Percentiles rank a stretch among this genome's conserved stretches.
These are phyloP conservation scores for Psylliodes chrysocephalus DNA, from an alignment of 2,888 invertebrate species.

Conservation along the genomic window DNA sequence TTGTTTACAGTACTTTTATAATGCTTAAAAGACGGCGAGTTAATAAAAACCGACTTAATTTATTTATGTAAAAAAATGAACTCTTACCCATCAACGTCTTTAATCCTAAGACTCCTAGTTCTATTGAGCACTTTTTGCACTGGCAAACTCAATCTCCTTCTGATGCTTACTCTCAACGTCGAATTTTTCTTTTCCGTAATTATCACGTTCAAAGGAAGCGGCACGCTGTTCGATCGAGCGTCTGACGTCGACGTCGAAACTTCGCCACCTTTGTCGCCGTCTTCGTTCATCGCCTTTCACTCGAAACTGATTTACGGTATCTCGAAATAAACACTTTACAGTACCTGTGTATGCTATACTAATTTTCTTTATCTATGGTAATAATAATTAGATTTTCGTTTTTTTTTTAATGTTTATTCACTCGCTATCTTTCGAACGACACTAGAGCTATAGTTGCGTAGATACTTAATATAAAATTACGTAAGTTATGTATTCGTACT, in stretches of 20 bases:
- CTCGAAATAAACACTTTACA: neutral
- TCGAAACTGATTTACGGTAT: neutral
- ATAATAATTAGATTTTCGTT: neutral
- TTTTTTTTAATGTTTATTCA: neutral
- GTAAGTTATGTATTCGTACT: no score
- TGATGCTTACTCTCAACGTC: constrained; percentile 15
- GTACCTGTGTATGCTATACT: neutral
- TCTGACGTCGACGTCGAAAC: no score
- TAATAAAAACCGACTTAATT: no score
- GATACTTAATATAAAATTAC: no score
- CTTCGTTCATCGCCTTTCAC: neutral
- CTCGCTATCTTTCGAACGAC: neutral
- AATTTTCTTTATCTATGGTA: constrained; percentile 1
- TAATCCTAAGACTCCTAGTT: constrained; percentile 28
- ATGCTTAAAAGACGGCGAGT: no score
- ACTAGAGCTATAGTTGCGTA: no score
- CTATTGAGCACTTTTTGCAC: constrained; percentile 46
- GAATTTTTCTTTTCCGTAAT: neutral
- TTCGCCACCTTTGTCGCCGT: neutral
- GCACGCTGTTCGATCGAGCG: neutral
- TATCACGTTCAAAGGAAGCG: constrained; percentile 5
- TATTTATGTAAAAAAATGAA: no score
- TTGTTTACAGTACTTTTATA: no score
- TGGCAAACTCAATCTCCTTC: constrained; percentile 52
- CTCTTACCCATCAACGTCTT: constrained; percentile 25